Evolutionary conservation across 1,140 invertebrate genomes (phyloP), one percentile per base, ranked within the genome.

Genomic region (Eumaeus atala): DNA sequence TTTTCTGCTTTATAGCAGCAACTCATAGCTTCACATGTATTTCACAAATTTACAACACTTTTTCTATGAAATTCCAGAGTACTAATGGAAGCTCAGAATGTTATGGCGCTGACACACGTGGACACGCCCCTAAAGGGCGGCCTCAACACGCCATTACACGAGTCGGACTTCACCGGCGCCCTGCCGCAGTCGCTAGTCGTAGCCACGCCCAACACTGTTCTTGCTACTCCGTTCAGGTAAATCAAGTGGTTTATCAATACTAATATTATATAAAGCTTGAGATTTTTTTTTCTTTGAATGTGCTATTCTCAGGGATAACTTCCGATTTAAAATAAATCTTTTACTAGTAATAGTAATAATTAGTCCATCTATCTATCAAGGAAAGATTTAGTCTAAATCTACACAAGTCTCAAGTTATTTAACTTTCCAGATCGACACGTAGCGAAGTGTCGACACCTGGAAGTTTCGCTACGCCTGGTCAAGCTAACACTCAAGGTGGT

Each of bases 61-160:
- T 16, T 48, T 11, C 8, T n/a, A 34, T 48, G n/a, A 12, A n/a
- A n/a, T 17, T 60, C 37, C 65, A 89, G 91, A 56, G 92, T 94
- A 54, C 88, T 96, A 59, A 92, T 98, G 91, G 98, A 99, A 88
- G 97, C 98, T 0, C 97, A 99, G 81, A 99, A 99, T 83, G 95
- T 99, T 54, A 98, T 99, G 95, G 98, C 98, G 4, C 82, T 99
- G 6, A 96, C 95, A 0, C 97, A 99, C 77, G 97, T 98, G 0
- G 98, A 99, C 70, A 99, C 98, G 0, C 98, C 98, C 9, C 84
- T 99, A 0, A 99, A 99, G 85, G 95, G 98, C 42, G 98, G 98
- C 0, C 69, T 97, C 3, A 99, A 99, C 78, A 98, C 97, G 0
- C 95, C 96, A 0, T 79, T 99, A 1, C 92, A 95, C 58, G 93